Base-by-base conservation (phyloP, 1,140 invertebrate genomes). In the Varroa destructor region DNA sequence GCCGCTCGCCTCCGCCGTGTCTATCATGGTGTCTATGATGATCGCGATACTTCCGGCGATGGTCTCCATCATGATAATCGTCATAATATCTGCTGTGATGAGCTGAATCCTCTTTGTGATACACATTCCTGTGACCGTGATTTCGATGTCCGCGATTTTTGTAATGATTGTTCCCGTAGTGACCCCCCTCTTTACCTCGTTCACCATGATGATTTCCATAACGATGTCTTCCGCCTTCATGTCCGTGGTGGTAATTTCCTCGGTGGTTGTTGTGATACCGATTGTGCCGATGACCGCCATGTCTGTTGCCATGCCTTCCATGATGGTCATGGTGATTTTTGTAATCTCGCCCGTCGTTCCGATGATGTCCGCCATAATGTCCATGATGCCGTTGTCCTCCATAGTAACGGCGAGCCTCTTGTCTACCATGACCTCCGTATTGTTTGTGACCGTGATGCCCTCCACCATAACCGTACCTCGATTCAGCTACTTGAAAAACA, bases 71-170 rank as follows among this genome's bases (percentile, higher is more conserved):
- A 12, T 67, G 61, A 37, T 67, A 67, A 71, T 76, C 73, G 36
- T 75, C 73, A 55, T 75, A 73, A 64, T 73, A 75, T 43, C 72
- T 74, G 55, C 74, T 70, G 58, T 74, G 64, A 37, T 73, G 72
- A 42, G 72, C 75, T 36, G 74, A 75, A 64, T 76, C 75, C 46
- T 75, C 75, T 46, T 76, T 76, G 73, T 76, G 75, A 70, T 76
- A 75, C 6, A 73, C 72, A n/a, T 76, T 76, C 71, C 75, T 74
- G 64, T 71, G 75, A 46, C 75, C 75, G 71, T 76, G 55, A 0
- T 56, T 46, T 40, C 36, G 43, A 12, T 64, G 71, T 8, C 61
- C 61, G 43, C 73, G 56, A 43, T 75, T 72, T 42, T 75, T 74
- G 40, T 75, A 71, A 51, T 75, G 73, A n/a, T 73, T 75, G 55